These are phyloP conservation scores for Notolepis coatsorum DNA, from an alignment of 2,797 vertebrate species.

Conservation along the genomic window DNA sequence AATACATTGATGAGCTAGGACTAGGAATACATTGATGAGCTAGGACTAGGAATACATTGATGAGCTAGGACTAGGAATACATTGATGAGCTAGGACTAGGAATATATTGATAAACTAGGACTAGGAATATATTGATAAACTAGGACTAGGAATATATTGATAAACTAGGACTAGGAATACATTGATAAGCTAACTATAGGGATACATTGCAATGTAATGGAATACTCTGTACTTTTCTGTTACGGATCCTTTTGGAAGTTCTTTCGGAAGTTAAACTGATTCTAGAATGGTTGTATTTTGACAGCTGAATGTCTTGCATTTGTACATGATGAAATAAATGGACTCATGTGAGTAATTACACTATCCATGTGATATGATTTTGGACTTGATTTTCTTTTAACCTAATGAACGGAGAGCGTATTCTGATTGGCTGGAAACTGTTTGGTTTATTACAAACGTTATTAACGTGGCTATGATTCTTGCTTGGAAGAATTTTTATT, in stretches of 20 bases:
- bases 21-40: too few species aligned
- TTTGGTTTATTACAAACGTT: too few species aligned
- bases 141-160: neutral
- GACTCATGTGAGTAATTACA: constrained; percentile 28
- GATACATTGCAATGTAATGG: constrained; percentile 26
- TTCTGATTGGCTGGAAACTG: constrained; percentile 8
- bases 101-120: too few species aligned
- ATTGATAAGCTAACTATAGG: neutral
- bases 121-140: neutral
- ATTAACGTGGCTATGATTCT: too few species aligned
- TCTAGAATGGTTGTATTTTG: constrained; percentile 26
- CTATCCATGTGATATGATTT: constrained; percentile 36
- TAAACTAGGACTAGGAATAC: neutral
- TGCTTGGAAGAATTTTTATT: too few species aligned
- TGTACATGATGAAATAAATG: constrained; percentile 57
- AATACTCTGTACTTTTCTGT: constrained; percentile 33
- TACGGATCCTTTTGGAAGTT: constrained; percentile 21
- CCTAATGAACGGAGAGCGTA: neutral
- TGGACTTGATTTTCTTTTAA: constrained; percentile 13
- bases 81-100: too few species aligned
- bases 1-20: too few species aligned
- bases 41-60: too few species aligned
- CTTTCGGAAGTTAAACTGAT: constrained; percentile 19
- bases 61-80: too few species aligned
- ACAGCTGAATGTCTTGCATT: constrained; percentile 43